Evolutionary conservation across 2,888 invertebrate species (phyloP).

Genomic region (Chrysotoxum bicinctum): DNA sequence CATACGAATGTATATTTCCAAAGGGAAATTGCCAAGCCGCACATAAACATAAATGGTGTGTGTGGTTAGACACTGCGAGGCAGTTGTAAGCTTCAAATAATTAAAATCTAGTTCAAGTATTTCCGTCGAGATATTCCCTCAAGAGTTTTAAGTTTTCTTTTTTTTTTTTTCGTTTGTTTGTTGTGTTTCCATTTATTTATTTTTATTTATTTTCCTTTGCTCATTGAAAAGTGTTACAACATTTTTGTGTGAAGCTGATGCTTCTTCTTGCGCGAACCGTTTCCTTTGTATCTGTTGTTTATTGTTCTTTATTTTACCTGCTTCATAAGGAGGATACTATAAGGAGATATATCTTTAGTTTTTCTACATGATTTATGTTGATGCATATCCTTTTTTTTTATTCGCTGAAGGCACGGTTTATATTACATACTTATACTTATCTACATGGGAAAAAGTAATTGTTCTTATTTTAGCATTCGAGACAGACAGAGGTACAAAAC

Average conservation of each 20-base stretch:
- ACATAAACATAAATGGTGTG: slow-evolving; percentile 19
- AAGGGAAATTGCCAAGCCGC: slow-evolving; percentile 28
- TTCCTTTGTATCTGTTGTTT: slow-evolving; percentile 6
- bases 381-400: slow-evolving; percentile 26
- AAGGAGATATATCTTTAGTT: slow-evolving; percentile 42
- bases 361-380: slow-evolving; percentile 43
- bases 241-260: not conserved
- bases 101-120: slow-evolving; percentile 58
- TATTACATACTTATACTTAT: not conserved
- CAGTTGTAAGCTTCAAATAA: slow-evolving; percentile 46
- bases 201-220: slow-evolving; percentile 18
- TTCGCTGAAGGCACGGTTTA: slow-evolving; percentile 3
- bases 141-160: slow-evolving; percentile 10
- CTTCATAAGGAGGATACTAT: slow-evolving; percentile 25
- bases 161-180: not conserved
- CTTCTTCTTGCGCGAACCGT: slow-evolving; percentile 4
- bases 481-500: not conserved
- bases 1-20: not conserved
- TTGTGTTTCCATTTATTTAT: slow-evolving; percentile 15
- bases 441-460: not conserved
- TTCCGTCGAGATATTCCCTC: slow-evolving; percentile 29
- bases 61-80: slow-evolving; percentile 21
- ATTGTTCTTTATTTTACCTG: slow-evolving; percentile 21
- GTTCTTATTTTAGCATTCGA: slow-evolving; percentile 18
- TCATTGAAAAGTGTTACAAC: slow-evolving; percentile 46